Evolutionary conservation across 2,113 vertebrate genomes (phyloP).

Genomic region (Stigmatopora nigra): DNA sequence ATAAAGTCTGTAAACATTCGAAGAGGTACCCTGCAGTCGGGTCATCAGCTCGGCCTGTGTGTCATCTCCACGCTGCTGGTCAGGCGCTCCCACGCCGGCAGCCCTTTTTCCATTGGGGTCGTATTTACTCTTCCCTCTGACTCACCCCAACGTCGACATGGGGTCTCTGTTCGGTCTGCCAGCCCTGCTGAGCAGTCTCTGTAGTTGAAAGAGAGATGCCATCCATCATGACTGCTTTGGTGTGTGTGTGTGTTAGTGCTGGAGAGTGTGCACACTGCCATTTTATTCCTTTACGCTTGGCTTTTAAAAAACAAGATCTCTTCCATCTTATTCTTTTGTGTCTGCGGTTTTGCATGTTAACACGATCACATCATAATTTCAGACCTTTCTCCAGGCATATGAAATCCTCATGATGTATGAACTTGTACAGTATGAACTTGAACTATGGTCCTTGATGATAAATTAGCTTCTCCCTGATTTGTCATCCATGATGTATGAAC

Average conservation of each 20-base stretch:
- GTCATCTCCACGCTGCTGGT: slow-evolving; percentile 52
- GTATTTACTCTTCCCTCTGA: slow-evolving; percentile 64
- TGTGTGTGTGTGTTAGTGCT: slow-evolving; percentile 6
- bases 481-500: neutral
- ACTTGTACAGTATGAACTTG: neutral
- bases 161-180: slow-evolving; percentile 67
- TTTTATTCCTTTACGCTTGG: slow-evolving; percentile 46
- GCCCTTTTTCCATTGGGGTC: slow-evolving; percentile 53
- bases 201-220: slow-evolving; percentile 35
- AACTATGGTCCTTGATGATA: neutral
- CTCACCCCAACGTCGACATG: slow-evolving; percentile 55
- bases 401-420: slow-evolving; percentile 4
- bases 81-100: slow-evolving; percentile 43
- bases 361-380: slow-evolving; percentile 24
- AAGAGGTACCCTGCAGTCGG: slow-evolving; percentile 45
- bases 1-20: slow-evolving; percentile 55
- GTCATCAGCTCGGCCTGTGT: slow-evolving; percentile 57
- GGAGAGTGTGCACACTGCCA: slow-evolving; percentile 29
- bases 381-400: slow-evolving; percentile 33
- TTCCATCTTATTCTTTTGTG: slow-evolving; percentile 28
- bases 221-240: slow-evolving; percentile 45
- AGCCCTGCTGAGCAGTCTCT: slow-evolving; percentile 58
- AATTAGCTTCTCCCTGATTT: neutral
- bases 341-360: slow-evolving; percentile 30
- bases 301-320: slow-evolving; percentile 27